Evolutionary conservation across 1,140 invertebrate genomes (phyloP), one percentile per base, ranked within the genome.

Genomic region (Pentalonia nigronervosa): DNA sequence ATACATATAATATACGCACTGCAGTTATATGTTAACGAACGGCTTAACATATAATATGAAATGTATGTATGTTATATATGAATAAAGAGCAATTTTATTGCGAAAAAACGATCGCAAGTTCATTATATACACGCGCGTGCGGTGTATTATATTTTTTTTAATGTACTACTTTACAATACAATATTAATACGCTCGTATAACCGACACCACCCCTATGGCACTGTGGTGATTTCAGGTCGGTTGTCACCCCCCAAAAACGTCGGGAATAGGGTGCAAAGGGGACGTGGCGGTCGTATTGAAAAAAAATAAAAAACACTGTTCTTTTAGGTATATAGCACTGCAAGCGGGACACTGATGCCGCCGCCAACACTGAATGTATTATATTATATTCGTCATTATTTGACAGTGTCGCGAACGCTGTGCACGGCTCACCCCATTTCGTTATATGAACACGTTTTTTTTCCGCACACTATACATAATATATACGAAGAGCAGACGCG

Each of bases 361-460:
- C 23, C 23, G 23, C 36, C 36, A 25, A 30, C 84, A 20, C 25
- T 1, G 30, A 76, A 30, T 76, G 30, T 76, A 34, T 76, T 76
- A 67, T 67, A 67, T 67, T 20, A 20, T 47, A 47, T 87, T 30
- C 45, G 84, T 47, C 84, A 45, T 87, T 47, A 47, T 50, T 48
- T 7, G 86, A 48, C 47, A 34, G 45, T 48, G 86, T 50, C 86
- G 17, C 47, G 7, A 48, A n/a, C 17, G 86, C 86, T 47, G 2
- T 41, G 41, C 45, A 87, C 30, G 25, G 84, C 25, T 45, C 45
- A 50, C 47, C 86, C 86, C n/a, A 20, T 34, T 88, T 34, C 86
- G n/a, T 88, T n/a, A 47, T 88, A 47, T 87, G 48, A 36, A 84
- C 45, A 45, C 20, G 34, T 87, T 87, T 88, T 48, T 48, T 87